Base-by-base conservation (phyloP, 2,113 vertebrate species). In the Calyptommatus sinebrachiatus region DNA sequence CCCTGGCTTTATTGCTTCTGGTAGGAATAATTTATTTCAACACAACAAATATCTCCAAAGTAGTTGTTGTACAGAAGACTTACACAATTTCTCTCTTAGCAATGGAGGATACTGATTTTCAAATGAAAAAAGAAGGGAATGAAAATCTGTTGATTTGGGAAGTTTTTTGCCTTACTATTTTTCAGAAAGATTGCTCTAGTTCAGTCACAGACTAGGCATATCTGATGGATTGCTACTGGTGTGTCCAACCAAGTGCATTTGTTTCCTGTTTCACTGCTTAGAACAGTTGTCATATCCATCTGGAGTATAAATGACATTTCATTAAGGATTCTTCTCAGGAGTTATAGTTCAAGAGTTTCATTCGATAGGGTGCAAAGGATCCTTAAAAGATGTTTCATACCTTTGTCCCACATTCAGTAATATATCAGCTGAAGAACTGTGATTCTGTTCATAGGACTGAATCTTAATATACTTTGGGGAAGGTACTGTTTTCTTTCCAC, bases 231-330 rank as follows among this genome's bases (percentile, higher is more conserved):
- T 75, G 61, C 29, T n/a, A 57, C 35, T 16, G 10, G 21, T 3
- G 22, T 63, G 12, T 22, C 53, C 18, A 18, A 12, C 18, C 53
- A 57, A 12, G 18, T 57, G 16, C 11, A 24, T 24, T 0, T 28
- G 35, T 20, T 20, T 28, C 35, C 18, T 24, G 63, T 83, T 84
- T 91, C 87, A 90, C 89, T 87, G 78, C 88, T 77, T 87, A 85
- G 87, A 89, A 85, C 86, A 88, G 83, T 91, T 91, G 86, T 90
- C 90, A 91, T 90, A 90, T 91, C 88, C 90, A 91, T 91, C 90
- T 92, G 92, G 89, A 85, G 86, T 88, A 90, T 85, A 92, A 79
- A 90, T 84, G 88, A 90, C 87, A 87, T 92, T 92, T 93, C 85
- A 90, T 91, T 91, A 92, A 88, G 83, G 79, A 67, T 89, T 83